phyloP scores from a whole-genome alignment of 1,140 invertebrate genomes.

The Leptinotarsa defecta region DNA sequence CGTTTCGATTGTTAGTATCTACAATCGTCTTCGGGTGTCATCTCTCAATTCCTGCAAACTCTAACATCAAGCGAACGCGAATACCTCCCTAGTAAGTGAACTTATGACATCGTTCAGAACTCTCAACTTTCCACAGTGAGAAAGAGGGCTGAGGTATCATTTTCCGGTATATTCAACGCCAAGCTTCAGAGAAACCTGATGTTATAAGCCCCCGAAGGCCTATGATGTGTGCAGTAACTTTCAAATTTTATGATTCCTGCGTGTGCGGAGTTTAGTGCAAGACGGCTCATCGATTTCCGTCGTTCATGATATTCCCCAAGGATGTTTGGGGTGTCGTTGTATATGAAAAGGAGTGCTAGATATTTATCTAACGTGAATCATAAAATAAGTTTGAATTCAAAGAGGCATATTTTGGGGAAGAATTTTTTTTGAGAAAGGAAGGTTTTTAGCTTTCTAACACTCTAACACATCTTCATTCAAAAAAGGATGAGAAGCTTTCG shows the following conservation, averaged over 20 bases:
- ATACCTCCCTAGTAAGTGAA: not conserved
- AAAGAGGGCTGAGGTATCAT: not conserved
- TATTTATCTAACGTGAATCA: too few species aligned
- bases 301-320: not conserved
- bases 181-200: not conserved
- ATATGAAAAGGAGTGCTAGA: too few species aligned
- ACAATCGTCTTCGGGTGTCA: too few species aligned
- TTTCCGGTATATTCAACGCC: not conserved
- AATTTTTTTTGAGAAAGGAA: too few species aligned
- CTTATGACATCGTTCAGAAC: not conserved
- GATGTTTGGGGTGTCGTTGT: not conserved
- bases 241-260: slow-evolving; percentile 9
- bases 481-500: too few species aligned
- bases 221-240: slow-evolving; percentile 3
- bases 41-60: too few species aligned
- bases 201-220: slow-evolving; percentile 1
- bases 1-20: too few species aligned
- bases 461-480: too few species aligned
- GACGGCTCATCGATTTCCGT: not conserved
- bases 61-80: too few species aligned
- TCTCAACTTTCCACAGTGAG: not conserved
- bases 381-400: too few species aligned
- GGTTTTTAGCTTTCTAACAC: too few species aligned
- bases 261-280: not conserved
- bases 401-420: too few species aligned